phyloP scores from a whole-genome alignment of 2,113 vertebrate genomes.

The Corynorhinus townsendii region DNA sequence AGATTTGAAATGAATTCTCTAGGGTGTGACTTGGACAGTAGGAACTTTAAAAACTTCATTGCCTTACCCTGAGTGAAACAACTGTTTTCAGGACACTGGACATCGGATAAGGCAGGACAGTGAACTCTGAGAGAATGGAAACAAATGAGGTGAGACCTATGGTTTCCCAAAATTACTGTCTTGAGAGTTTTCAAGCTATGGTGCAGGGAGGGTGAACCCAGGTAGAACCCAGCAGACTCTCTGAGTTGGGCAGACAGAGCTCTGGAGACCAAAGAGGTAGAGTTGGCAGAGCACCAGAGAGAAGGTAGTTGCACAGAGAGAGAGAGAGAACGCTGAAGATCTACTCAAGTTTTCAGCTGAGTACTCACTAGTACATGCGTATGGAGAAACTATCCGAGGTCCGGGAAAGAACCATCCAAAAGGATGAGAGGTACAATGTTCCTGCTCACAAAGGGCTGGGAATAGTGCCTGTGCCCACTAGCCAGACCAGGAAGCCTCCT shows the following conservation, averaged over 20 bases:
- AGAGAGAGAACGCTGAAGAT: neutral
- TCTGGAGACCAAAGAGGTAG: neutral
- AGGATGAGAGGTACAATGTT: neutral
- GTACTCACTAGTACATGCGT: neutral
- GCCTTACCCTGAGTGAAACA: neutral
- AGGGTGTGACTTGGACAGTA: neutral
- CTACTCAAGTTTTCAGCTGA: neutral
- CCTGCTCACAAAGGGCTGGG: neutral
- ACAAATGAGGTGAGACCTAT: neutral
- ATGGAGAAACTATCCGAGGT: neutral
- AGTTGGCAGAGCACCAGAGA: neutral
- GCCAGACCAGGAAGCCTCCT: neutral
- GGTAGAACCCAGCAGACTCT: neutral
- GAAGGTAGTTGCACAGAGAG: neutral
- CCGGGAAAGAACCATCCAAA: no score
- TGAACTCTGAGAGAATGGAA: neutral
- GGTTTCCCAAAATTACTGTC: neutral
- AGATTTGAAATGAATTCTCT: slow-evolving; percentile 6
- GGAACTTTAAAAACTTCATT: neutral
- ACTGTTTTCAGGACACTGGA: neutral
- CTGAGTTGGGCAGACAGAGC: neutral
- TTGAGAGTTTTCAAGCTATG: neutral
- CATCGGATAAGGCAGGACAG: neutral
- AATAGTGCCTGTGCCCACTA: neutral
- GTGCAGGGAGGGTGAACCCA: neutral